Conservation (phyloP, 2,888 invertebrate genomes). For the Brachyopa scutellaris region DNA sequence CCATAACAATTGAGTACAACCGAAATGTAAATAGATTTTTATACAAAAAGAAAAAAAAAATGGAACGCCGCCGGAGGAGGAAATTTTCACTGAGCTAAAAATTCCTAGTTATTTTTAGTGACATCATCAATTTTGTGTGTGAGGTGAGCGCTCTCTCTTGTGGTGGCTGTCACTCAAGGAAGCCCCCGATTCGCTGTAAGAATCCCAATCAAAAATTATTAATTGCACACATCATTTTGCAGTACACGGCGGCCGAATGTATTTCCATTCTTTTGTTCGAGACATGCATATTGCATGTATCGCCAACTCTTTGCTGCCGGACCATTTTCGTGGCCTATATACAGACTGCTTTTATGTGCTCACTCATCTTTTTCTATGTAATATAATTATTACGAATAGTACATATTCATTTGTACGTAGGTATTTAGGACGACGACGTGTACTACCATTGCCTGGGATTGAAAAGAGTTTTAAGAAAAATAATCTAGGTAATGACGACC, state of each 20-base stretch:
- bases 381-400: conserved; percentile 16
- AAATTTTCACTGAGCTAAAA: conserved; percentile 67
- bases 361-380: conserved; percentile 11
- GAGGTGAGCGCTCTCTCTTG: conserved; percentile 38
- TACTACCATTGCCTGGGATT: conserved; percentile 4
- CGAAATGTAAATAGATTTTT: conserved; percentile 46
- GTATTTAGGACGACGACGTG: conserved; percentile 21
- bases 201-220: conserved; percentile 59
- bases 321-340: conserved; percentile 62
- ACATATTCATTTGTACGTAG: conserved; percentile 12
- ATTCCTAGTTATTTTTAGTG: conserved; percentile 71
- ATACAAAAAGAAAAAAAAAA: conserved; percentile 2
- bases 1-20: conserved; percentile 8
- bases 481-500: conserved; percentile 14
- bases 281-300: conserved; percentile 18
- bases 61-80: conserved; percentile 57
- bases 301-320: conserved; percentile 8
- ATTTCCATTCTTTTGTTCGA: conserved; percentile 58
- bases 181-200: conserved; percentile 32
- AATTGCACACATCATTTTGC: conserved; percentile 62
- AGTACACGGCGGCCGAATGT: conserved; percentile 22
- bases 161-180: conserved; percentile 71
- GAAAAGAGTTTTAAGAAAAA: conserved; percentile 2
- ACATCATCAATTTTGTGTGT: conserved; percentile 73
- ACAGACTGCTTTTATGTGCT: not conserved